A percentile compares a stretch with the other conserved stretches of the same genome.
Conservation (phyloP, 2,797 vertebrate species). For the Thaleichthys pacificus region DNA sequence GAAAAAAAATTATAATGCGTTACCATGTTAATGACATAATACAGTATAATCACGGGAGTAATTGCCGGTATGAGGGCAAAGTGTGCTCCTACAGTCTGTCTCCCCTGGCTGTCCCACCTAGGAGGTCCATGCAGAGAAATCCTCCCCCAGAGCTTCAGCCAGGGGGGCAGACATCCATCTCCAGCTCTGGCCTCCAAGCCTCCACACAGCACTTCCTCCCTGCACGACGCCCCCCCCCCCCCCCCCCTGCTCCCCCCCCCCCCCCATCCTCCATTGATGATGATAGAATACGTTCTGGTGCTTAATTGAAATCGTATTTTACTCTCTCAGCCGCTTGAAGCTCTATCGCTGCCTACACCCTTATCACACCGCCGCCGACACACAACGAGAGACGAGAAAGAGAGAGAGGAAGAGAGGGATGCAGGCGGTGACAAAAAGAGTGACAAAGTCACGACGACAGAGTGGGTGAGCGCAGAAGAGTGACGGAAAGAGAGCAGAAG, state of each 20-base stretch:
- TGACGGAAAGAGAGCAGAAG: constrained; percentile 19
- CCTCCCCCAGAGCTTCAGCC: too few species aligned
- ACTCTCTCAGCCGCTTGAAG: constrained; percentile 45
- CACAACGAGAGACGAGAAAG: constrained; percentile 13
- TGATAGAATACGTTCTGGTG: constrained; percentile 60
- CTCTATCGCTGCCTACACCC: constrained; percentile 45
- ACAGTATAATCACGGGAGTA: not conserved
- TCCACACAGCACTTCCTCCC: constrained; percentile 48
- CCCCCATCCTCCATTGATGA: constrained; percentile 59
- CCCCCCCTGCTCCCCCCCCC: not conserved
- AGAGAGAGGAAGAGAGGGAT: not conserved
- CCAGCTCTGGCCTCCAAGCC: constrained; percentile 39
- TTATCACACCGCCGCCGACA: constrained; percentile 15
- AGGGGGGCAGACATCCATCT: too few species aligned
- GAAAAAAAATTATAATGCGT: not conserved
- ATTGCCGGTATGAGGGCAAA: not conserved
- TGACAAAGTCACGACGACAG: not conserved
- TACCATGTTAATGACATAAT: not conserved
- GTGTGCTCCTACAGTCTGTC: too few species aligned
- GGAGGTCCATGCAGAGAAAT: too few species aligned
- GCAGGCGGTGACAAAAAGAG: constrained; percentile 10
- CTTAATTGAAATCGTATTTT: constrained; percentile 64
- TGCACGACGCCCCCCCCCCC: constrained; percentile 50
- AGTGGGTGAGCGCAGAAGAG: constrained; percentile 19
- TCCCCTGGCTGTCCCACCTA: too few species aligned